Evolutionary conservation across 2,797 vertebrate genomes (phyloP).

Genomic region (Dipus sagitta): DNA sequence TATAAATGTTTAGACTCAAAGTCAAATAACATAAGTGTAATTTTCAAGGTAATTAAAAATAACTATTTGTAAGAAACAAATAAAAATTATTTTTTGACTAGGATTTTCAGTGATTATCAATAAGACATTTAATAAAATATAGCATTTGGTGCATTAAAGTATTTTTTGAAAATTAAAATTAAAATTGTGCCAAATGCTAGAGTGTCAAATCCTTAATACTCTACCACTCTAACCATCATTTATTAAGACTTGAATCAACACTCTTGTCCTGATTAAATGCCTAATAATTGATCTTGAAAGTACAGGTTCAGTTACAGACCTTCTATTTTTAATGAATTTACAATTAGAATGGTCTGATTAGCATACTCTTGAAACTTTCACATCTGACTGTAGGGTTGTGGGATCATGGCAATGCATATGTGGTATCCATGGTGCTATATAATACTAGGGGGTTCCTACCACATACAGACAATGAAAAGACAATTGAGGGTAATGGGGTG

Average conservation of each 20-base stretch:
- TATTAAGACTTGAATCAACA: slow-evolving; percentile 13
- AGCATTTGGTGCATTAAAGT: no score
- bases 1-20: background rate
- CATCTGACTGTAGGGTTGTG: background rate
- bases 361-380: background rate
- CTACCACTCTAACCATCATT: background rate
- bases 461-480: background rate
- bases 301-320: background rate
- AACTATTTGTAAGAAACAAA: background rate
- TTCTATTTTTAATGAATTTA: slow-evolving; percentile 27
- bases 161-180: slow-evolving; percentile 3
- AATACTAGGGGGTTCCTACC: slow-evolving; percentile 16
- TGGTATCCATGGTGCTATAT: background rate
- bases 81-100: background rate
- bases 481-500: background rate
- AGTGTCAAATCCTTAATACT: slow-evolving; percentile 8
- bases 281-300: background rate
- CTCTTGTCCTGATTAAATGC: slow-evolving; percentile 27
- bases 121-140: no score
- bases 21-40: background rate
- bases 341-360: slow-evolving; percentile 31
- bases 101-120: no score
- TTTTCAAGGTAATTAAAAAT: background rate
- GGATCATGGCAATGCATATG: background rate
- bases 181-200: background rate